Percentiles rank a stretch among this genome's conserved stretches.
Conservation (phyloP, 2,113 vertebrate species). For the Siniperca chuatsi region DNA sequence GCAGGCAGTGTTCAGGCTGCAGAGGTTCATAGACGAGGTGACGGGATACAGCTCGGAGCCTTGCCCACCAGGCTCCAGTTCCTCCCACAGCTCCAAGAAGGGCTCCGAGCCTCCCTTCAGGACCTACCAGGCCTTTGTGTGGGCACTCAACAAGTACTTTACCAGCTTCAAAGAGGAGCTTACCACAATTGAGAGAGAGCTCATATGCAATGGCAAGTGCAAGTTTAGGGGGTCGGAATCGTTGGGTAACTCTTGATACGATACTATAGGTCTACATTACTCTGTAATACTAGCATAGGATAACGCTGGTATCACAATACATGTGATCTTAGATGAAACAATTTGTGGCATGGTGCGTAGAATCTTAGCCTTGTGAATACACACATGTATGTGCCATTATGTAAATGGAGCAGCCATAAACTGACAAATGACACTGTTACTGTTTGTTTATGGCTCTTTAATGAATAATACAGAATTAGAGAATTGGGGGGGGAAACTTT, state of each 20-base stretch:
- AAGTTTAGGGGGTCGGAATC: neutral
- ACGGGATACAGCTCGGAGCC: constrained; percentile 90
- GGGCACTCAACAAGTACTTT: constrained; percentile 97
- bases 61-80: constrained; percentile 81
- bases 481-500: too few species aligned
- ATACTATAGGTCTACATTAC: neutral
- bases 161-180: constrained; percentile 95
- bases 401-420: too few species aligned
- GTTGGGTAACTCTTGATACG: neutral
- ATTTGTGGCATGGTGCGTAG: too few species aligned
- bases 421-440: too few species aligned
- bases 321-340: neutral
- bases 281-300: neutral
- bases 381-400: too few species aligned
- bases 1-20: constrained; percentile 93
- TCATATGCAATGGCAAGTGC: constrained; percentile 88
- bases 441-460: too few species aligned
- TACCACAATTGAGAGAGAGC: constrained; percentile 90
- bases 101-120: constrained; percentile 92
- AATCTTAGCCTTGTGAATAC: too few species aligned
- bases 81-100: constrained; percentile 86
- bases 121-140: constrained; percentile 98
- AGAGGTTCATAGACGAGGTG: constrained; percentile 98
- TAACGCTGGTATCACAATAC: neutral
- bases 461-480: too few species aligned